These are phyloP conservation scores for Vultur gryphus DNA, from an alignment of 2,797 vertebrate species.

Conservation along the genomic window DNA sequence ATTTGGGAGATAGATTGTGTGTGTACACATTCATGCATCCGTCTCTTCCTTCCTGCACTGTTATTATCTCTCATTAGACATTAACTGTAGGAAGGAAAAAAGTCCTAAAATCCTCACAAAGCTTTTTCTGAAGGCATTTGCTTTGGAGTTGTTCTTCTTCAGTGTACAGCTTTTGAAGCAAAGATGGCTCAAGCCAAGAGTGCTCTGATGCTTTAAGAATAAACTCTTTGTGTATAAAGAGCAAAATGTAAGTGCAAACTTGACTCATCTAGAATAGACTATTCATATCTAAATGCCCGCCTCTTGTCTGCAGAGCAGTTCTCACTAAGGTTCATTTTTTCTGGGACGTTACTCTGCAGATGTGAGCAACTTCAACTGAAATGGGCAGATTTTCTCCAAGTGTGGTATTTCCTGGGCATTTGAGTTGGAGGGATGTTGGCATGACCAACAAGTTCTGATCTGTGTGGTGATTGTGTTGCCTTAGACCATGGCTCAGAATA, in stretches of 20 bases:
- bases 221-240: slow-evolving; percentile 53
- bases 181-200: slow-evolving; percentile 46
- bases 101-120: slow-evolving; percentile 19
- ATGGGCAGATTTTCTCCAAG: slow-evolving; percentile 32
- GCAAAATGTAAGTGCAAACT: slow-evolving; percentile 53
- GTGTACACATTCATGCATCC: neutral
- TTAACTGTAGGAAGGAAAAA: neutral
- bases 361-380: slow-evolving; percentile 52
- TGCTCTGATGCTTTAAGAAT: slow-evolving; percentile 55
- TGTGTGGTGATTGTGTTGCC: slow-evolving; percentile 45
- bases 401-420: slow-evolving; percentile 48
- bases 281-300: slow-evolving; percentile 52
- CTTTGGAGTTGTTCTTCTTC: slow-evolving; percentile 37
- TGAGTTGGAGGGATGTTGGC: slow-evolving; percentile 3
- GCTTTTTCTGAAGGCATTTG: slow-evolving; percentile 38
- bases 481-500: slow-evolving; percentile 40
- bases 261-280: slow-evolving; percentile 43
- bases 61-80: neutral
- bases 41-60: slow-evolving; percentile 42
- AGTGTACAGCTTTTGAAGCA: slow-evolving; percentile 47
- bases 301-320: slow-evolving; percentile 37
- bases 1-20: neutral
- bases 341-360: slow-evolving; percentile 30
- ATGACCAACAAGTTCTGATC: slow-evolving; percentile 44
- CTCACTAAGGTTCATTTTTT: slow-evolving; percentile 48